Evolutionary conservation across 2,113 vertebrate genomes (phyloP), one percentile per base, ranked within the genome.

Genomic region (Gasterosteus aculeatus): DNA sequence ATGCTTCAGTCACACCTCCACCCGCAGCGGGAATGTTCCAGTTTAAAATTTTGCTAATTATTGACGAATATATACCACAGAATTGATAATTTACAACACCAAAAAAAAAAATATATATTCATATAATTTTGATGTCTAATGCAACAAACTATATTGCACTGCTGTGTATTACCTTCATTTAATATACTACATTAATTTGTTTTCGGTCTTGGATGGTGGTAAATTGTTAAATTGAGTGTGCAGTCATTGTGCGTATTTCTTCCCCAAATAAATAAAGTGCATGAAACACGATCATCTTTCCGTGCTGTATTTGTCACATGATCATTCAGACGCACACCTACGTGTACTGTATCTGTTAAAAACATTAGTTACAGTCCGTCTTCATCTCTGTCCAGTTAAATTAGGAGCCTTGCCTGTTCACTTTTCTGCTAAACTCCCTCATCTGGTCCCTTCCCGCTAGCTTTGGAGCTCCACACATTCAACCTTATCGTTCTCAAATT

Each of bases 401-500:
- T 87, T 53, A 69, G 10, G 75, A 69, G 16, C 44, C 22, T 38
- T 66, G 29, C 49, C 63, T 63, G 18, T 51, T 53, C 60, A 59
- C 62, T 66, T 54, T 75, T 67, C 64, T 59, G 76, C 76, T 54
- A 31, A 53, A 68, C 68, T 66, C 75, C 42, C 29, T 71, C 68
- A 57, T 29, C 78, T 72, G 69, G 19, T 72, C 58, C 61, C 69
- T 46, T 75, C 57, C 46, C 60, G 8, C 81, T 31, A 46, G 80
- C 68, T 89, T 81, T 78, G 78, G 82, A 81, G 81, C 82, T 88
- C 81, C 83, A 75, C 72, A 69, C 69, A 77, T 86, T 82, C 87
- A 86, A 88, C 81, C 89, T 93, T 92, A 93, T 93, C 85, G 29
- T 89, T 81, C 87, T 86, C 82, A 85, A 88, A 92, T 92, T 93